These are phyloP conservation scores for Pteromalus puparum DNA, from an alignment of 1,140 invertebrate genomes.

Conservation along the genomic window DNA sequence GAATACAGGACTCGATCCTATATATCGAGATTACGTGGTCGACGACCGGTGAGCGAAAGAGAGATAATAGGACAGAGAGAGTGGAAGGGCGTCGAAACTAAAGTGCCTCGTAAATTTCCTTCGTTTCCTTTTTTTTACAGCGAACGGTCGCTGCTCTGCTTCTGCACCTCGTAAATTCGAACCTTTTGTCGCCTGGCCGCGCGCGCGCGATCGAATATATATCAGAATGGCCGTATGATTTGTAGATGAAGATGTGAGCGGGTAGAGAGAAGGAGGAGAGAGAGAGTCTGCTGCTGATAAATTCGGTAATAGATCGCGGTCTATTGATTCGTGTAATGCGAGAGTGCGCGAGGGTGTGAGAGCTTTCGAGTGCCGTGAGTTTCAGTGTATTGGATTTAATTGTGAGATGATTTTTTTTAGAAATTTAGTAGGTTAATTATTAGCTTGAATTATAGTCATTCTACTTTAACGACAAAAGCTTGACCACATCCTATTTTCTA, in stretches of 20 bases:
- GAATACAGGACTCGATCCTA: slow-evolving; percentile 20
- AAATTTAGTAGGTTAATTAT: too few species aligned
- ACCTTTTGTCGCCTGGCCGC: slow-evolving; percentile 29
- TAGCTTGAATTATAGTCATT: too few species aligned
- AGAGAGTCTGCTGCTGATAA: not conserved
- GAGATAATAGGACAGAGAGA: slow-evolving; percentile 25
- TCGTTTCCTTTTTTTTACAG: not conserved
- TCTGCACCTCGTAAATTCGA: slow-evolving; percentile 35
- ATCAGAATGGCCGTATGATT: slow-evolving; percentile 21
- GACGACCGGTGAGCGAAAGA: slow-evolving; percentile 10
- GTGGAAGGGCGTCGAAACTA: slow-evolving; percentile 33
- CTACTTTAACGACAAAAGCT: too few species aligned
- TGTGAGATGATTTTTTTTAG: too few species aligned
- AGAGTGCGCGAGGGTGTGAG: not conserved
- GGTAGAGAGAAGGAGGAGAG: not conserved
- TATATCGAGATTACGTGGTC: not conserved
- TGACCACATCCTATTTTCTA: too few species aligned
- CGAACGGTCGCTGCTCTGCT: not conserved
- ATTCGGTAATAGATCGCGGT: not conserved
- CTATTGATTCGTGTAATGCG: not conserved
- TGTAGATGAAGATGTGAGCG: slow-evolving; percentile 33
- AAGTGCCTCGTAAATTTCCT: slow-evolving; percentile 37
- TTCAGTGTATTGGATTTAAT: too few species aligned
- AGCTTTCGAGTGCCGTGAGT: not conserved
- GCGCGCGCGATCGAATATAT: not conserved